Base-by-base conservation (phyloP, 2,888 invertebrate species). In the Xestobium rufovillosum region DNA sequence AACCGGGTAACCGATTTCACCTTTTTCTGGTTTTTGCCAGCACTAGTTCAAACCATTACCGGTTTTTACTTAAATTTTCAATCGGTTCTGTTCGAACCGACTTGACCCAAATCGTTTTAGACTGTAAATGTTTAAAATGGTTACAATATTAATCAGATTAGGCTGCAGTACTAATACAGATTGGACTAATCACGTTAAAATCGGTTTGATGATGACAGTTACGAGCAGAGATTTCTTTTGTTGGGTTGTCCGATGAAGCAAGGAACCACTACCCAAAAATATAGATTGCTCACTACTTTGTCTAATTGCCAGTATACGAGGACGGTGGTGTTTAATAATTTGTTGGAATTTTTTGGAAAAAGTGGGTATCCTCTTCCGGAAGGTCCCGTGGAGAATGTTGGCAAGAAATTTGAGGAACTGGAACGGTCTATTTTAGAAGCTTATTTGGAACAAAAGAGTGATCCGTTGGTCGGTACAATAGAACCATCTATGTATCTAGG, bases 401-500 rank as follows among this genome's bases (percentile, higher is more conserved):
- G 76, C 55, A 74, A 74, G 3, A 75, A 79, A 3, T 67, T 83
- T 3, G 71, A 69, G 39, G 63, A 67, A 3, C 63, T 80, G 23
- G 80, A 80, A 51, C 67, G 68, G 2, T 70, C 71, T 3, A 77
- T 89, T 38, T 72, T 87, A 9, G 87, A 89, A 53, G 81, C 81
- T 2, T 88, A 87, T 59, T 69, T 88, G 32, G 94, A 95, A 61
- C 83, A 87, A 56, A 92, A 92, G 58, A 85, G 89, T 28, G 92
- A 94, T 67, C 94, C 94, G 0, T 71, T 96, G 8, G 90, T 95
- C 14, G 94, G 92, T n/a, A 88, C 87, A 4, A 91, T 96, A 45
- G 95, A 96, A 65, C 90, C 89, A 3, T 90, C 89, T 43, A 94
- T 96, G 92, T 94, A 94, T 65, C 73, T 88, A 57, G 92, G 91